phyloP scores from a whole-genome alignment of 2,888 invertebrate species.

The Erpobdella octoculata region DNA sequence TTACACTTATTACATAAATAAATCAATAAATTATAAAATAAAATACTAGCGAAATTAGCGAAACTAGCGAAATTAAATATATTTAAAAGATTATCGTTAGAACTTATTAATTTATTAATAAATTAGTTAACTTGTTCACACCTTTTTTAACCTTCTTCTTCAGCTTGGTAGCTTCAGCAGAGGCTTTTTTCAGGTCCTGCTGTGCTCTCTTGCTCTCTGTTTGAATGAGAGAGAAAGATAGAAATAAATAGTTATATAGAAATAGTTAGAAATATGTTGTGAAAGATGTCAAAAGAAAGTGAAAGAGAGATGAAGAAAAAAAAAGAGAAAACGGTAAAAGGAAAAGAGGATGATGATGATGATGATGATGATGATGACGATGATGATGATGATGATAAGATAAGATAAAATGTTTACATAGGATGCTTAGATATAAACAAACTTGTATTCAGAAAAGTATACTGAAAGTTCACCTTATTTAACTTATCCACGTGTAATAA shows the following conservation, averaged over 20 bases:
- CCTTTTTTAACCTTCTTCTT: constrained; percentile 17
- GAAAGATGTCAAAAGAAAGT: not conserved
- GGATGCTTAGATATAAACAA: too few species aligned
- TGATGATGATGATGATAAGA: not conserved
- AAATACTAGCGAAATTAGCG: too few species aligned
- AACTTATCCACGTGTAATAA: too few species aligned
- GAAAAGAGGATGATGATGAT: not conserved
- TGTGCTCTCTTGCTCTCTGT: constrained; percentile 12
- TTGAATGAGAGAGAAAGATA: not conserved
- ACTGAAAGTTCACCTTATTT: too few species aligned
- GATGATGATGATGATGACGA: not conserved
- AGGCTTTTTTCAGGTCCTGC: constrained; percentile 9
- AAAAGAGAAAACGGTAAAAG: not conserved
- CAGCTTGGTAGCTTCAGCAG: constrained; percentile 2
- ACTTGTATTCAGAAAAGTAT: too few species aligned
- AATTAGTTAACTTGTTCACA: too few species aligned
- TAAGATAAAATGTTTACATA: too few species aligned
- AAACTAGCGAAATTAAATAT: too few species aligned
- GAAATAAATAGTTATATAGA: not conserved
- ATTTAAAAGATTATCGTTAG: too few species aligned
- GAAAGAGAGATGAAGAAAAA: not conserved
- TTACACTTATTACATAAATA: too few species aligned
- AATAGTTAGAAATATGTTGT: not conserved
- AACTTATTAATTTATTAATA: not conserved
- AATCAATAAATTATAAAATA: too few species aligned